Evolutionary conservation across 2,888 invertebrate genomes (phyloP).

Genomic region (Mimumesa dahlbomi): DNA sequence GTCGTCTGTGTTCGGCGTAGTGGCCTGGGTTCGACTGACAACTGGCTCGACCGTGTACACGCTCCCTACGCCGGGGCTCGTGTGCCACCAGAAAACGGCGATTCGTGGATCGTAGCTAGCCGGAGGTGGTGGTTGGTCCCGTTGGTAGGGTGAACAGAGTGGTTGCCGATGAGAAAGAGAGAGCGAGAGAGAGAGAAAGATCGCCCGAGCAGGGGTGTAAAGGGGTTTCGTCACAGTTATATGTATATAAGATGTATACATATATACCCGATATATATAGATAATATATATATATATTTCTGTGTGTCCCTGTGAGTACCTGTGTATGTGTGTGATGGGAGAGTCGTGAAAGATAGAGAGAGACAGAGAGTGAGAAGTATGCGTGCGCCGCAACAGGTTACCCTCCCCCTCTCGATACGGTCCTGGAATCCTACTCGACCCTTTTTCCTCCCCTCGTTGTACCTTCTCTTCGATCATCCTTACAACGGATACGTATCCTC

Average conservation of each 20-base stretch:
- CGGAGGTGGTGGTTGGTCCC: constrained; percentile 80
- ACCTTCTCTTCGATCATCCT: constrained; percentile 30
- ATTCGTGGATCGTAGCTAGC: constrained; percentile 54
- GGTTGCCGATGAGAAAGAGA: constrained; percentile 5
- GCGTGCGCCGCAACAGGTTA: constrained; percentile 79
- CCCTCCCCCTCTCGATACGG: constrained; percentile 56
- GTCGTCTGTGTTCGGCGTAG: constrained; percentile 31
- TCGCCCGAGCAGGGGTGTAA: no score
- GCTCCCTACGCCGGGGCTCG: constrained; percentile 52
- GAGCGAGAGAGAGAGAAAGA: constrained; percentile 49
- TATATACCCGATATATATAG: no score
- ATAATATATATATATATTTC: no score
- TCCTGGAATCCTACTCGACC: constrained; percentile 42
- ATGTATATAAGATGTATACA: no score
- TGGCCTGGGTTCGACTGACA: constrained; percentile 53
- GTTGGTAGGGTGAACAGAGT: constrained; percentile 75
- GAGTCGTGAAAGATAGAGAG: neutral
- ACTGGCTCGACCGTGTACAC: constrained; percentile 36
- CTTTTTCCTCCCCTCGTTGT: constrained; percentile 29
- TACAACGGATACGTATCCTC: neutral
- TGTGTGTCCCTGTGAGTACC: neutral
- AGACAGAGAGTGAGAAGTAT: constrained; percentile 71
- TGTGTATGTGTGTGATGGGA: constrained; percentile 14
- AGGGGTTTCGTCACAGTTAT: no score
- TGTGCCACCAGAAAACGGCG: constrained; percentile 65